These are phyloP conservation scores for Mesorhabditis belari DNA, from an alignment of 2,888 invertebrate species.

Conservation along the genomic window DNA sequence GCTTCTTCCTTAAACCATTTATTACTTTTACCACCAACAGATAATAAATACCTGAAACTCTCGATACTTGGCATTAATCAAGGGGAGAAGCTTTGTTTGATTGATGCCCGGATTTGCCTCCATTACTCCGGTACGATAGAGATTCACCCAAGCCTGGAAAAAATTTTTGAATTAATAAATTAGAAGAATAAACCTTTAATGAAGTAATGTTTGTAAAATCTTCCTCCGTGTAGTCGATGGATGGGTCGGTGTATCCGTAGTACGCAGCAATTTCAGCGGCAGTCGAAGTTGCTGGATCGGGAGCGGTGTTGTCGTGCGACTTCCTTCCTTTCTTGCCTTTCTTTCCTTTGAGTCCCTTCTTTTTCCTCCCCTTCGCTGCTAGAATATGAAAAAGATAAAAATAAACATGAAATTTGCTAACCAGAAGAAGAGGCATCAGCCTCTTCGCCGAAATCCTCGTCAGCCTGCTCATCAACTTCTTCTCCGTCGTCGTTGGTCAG, in stretches of 20 bases:
- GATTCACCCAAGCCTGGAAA: slow-evolving; percentile 34
- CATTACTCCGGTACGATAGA: slow-evolving; percentile 29
- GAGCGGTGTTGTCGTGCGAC: slow-evolving; percentile 10
- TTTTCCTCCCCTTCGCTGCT: slow-evolving; percentile 4
- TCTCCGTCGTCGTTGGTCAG: slow-evolving; percentile 39
- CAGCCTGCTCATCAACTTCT: slow-evolving; percentile 23
- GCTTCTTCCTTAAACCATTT: not conserved
- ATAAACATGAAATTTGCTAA: too few species aligned
- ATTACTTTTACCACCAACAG: not conserved
- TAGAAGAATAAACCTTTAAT: not conserved
- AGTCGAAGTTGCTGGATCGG: slow-evolving; percentile 32
- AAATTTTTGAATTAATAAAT: too few species aligned
- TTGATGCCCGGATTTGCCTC: slow-evolving; percentile 62
- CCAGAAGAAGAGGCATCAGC: slow-evolving; percentile 1
- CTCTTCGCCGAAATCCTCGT: slow-evolving; percentile 16
- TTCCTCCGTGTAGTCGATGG: slow-evolving; percentile 40
- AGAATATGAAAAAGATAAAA: not conserved
- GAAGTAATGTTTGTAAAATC: slow-evolving; percentile 18
- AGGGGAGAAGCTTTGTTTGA: slow-evolving; percentile 86
- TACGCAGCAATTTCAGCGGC: slow-evolving; percentile 35
- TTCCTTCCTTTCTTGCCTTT: slow-evolving; percentile 6
- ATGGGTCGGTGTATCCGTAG: slow-evolving; percentile 35
- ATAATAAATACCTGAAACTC: slow-evolving; percentile 66
- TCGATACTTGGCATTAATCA: slow-evolving; percentile 94
- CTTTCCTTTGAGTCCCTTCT: slow-evolving; percentile 10